Evolutionary conservation across 2,888 invertebrate species (phyloP), one percentile per base, ranked within the genome.

Genomic region (Piscicola geometra): DNA sequence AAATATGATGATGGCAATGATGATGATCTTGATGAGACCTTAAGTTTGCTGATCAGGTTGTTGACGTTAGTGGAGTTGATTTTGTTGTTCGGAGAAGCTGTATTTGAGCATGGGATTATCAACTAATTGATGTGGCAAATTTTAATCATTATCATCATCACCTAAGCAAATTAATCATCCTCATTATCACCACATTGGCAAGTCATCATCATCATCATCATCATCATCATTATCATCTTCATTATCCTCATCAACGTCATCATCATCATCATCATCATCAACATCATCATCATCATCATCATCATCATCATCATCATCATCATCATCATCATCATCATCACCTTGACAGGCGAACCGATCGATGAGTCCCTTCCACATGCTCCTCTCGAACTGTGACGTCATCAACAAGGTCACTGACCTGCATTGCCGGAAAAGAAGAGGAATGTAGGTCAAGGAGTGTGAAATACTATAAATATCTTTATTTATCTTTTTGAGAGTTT

Each of bases 271-370:
- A 47, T 21, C 50, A 9, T 47, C 50, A 9, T 47, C 50, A 47
- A 9, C 50, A n/a, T n/a, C n/a, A n/a, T n/a, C n/a, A n/a, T n/a
- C n/a, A n/a, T n/a, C 56, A 25, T 52, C 72, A 1, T 71, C 50
- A 28, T 71, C 72, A 28, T 71, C 56, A 52, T 52, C 56, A 56
- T 71, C 72, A 70, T 71, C 41, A 33, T 35, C 69, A 64, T 74
- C 64, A 36, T 74, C 60, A 74, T 74, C 64, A 64, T 74, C 67
- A 75, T 75, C 70, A 70, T 68, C 75, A 75, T 70, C 28, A 33
- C 36, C 9, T 56, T 56, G 21, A 5, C 5, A n/a, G 9, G 60
- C 60, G 60, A 56, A 56, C 25, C 12, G 9, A 21, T 56, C 60
- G n/a, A 56, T 56, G n/a, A 56, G 25, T 3, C n/a, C 60, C 25